Evolutionary conservation across 2,113 vertebrate species (phyloP), one percentile per base, ranked within the genome.

Genomic region (Spheniscus mendiculus): DNA sequence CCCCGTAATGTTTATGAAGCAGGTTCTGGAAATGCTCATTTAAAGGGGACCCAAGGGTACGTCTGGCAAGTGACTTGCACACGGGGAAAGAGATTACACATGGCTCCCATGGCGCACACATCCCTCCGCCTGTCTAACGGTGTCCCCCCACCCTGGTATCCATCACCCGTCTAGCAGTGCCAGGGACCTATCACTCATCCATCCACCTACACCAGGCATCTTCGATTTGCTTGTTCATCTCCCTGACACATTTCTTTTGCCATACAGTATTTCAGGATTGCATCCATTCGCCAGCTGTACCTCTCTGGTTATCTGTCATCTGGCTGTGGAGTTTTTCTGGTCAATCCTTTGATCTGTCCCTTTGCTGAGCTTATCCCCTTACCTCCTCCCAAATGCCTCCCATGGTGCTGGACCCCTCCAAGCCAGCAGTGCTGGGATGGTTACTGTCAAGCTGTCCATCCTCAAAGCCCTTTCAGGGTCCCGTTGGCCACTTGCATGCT

Each of bases 51-150:
- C 49, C 67, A 19, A 36, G 74, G 73, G 90, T 32, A 44, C 16
- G 22, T 56, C 32, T 58, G n/a, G 81, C 44, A 55, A 93, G 50
- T 50, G 77, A 81, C 49, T 91, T 0, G 4, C 44, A 42, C 40
- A 40, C 1, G 1, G 6, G 70, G 72, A 79, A 81, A 38, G 52
- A 73, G 76, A 81, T 92, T 36, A 74, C n/a, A 69, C 38, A 26
- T 0, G 1, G 19, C 34, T 49, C 34, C 40, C 1, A 0, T 0
- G 0, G 27, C 2, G 2, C 55, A 50, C n/a, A 36, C 81, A 47
- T 67, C 76, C 66, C 80, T 87, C 70, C 4, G 16, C 42, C 52
- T 69, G 32, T 11, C n/a, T 42, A 1, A 1, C 0, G 0, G 47
- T 61, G 29, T 70, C 25, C 55, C 73, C 47, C 18, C 13, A 15